These are phyloP conservation scores for Arenicola marina DNA, from an alignment of 2,888 invertebrate genomes.

Conservation along the genomic window DNA sequence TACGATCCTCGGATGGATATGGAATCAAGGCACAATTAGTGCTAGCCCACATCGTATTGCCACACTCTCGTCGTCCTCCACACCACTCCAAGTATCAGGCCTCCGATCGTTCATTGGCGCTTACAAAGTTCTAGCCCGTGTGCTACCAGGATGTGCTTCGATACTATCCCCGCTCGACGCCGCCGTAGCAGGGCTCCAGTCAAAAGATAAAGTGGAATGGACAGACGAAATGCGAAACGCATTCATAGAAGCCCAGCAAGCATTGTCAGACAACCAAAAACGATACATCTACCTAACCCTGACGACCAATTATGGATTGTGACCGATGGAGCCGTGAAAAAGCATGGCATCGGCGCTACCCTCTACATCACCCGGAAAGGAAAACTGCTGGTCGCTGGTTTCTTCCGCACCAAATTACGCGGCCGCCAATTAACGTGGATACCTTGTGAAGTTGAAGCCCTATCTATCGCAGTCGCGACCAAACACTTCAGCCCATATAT, in stretches of 20 bases:
- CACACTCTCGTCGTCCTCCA: conserved; percentile 4
- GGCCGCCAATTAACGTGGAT: neutral
- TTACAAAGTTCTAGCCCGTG: conserved; percentile 6
- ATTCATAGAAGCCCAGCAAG: neutral
- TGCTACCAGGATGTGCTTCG: neutral
- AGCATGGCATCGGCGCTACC: conserved; percentile 7
- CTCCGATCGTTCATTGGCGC: conserved; percentile 4
- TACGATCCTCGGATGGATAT: conserved; percentile 10
- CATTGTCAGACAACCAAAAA: neutral
- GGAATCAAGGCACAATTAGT: conserved; percentile 1
- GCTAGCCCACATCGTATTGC: conserved; percentile 5
- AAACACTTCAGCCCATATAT: conserved; percentile 12
- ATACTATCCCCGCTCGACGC: neutral
- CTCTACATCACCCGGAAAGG: neutral
- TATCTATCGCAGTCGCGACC: neutral
- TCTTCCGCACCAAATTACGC: conserved; percentile 4
- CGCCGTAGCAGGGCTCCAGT: neutral
- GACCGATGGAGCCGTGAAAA: conserved; percentile 7
- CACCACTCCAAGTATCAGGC: neutral
- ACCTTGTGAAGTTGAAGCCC: conserved; percentile 6
- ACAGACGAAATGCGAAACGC: neutral
- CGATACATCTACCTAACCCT: conserved; percentile 1
- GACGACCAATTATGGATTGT: conserved; percentile 7
- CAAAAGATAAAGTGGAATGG: conserved; percentile 5
- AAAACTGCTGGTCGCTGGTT: neutral